These are phyloP conservation scores for Baryphthengus martii DNA, from an alignment of 2,113 vertebrate genomes.

Conservation along the genomic window DNA sequence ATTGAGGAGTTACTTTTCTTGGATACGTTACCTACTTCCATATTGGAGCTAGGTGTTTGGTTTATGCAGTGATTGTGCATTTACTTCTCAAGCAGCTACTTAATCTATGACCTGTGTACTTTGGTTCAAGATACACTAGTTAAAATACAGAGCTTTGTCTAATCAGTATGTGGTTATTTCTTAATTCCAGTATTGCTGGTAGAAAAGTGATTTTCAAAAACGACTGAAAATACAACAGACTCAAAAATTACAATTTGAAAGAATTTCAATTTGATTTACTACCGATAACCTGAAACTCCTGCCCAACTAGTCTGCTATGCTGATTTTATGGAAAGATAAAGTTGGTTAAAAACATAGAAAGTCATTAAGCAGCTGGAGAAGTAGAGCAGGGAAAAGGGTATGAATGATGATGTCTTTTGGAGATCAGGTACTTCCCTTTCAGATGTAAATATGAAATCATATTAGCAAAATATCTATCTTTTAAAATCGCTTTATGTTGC, in stretches of 20 bases:
- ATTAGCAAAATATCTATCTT: not conserved
- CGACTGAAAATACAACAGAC: not conserved
- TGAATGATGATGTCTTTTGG: not conserved
- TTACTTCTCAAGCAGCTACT: not conserved
- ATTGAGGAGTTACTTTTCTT: not conserved
- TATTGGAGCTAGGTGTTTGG: not conserved
- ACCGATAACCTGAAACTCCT: not conserved
- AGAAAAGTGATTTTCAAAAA: not conserved
- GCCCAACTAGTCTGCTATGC: not conserved
- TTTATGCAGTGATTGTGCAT: not conserved
- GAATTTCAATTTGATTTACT: not conserved
- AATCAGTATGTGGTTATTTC: not conserved
- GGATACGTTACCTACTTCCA: not conserved
- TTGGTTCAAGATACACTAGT: not conserved
- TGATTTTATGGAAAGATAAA: not conserved
- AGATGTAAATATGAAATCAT: not conserved
- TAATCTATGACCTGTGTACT: not conserved
- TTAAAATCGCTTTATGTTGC: slow-evolving; percentile 46
- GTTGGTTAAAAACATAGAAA: not conserved
- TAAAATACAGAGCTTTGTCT: not conserved
- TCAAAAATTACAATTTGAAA: not conserved
- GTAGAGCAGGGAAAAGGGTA: not conserved
- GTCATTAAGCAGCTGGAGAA: not conserved
- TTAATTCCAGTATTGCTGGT: not conserved
- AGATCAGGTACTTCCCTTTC: not conserved